Evolutionary conservation across 1,140 invertebrate genomes (phyloP), one percentile per base, ranked within the genome.

Genomic region (Sitobion miscanthi): DNA sequence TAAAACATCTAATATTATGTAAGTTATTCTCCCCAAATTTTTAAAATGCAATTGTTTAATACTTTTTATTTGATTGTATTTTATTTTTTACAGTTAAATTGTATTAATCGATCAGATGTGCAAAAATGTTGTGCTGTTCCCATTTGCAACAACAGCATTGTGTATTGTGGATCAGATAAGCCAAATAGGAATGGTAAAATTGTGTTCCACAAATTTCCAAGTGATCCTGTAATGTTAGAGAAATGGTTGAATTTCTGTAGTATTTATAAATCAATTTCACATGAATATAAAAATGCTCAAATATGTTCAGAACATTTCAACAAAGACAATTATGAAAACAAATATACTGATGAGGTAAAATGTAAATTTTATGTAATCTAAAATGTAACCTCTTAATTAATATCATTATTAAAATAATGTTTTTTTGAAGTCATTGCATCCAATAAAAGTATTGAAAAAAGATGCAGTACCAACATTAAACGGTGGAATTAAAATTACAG

Each of bases 221-320:
- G 42, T 20, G 49, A 69, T 57, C 69, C n/a, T 62, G 35, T 69
- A 38, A 11, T 90, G 25, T 90, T 45, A 25, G 54, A 90, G 14
- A 69, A 90, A 62, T 90, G 89, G 89, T 45, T 90, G 20, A 25
- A 38, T 14, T 90, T 90, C 25, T 90, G 89, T 69, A 90, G 69
- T 45, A n/a, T 11, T 62, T n/a, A 38, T 25, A 90, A 69, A 45
- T 25, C 30, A n/a, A 30, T 45, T 69, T 90, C 14, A 11, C 3
- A 17, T 42, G 35, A 62, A 5, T 30, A 90, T 90, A 54, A 57
- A 45, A 90, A 90, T 69, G 21, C 9, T 90, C 52, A 30, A 90
- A 69, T 90, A 57, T 90, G 89, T 45, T 90, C 89, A 90, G 42
- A 69, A 2, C 89, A 90, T 45, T 90, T 90, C 25, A 47, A 90